Base-by-base conservation (phyloP, 2,888 invertebrate genomes). In the Eudasyphora cyanicolor region DNA sequence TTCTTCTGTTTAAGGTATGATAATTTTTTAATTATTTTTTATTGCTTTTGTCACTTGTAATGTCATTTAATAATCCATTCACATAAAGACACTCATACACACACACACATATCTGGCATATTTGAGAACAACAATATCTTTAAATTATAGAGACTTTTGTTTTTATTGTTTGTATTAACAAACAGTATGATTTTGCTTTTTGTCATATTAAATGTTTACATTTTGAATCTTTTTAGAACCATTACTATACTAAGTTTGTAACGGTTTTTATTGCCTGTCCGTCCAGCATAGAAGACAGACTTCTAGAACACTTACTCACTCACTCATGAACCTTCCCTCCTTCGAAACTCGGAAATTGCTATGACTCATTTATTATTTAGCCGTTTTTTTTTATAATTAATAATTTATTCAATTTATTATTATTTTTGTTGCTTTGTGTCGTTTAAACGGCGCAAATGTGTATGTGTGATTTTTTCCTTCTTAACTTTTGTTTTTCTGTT, bases 1-100 rank as follows among this genome's bases (percentile, higher is more conserved):
- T 78, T 71, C 51, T 74, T 79, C 69, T 79, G 51, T 67, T 79
- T 82, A 79, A 79, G 60, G 76, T 69, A 82, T 82, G 78, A 82
- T 79, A 82, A 82, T 82, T 79, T 81, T 81, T 79, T 82, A 84
- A 81, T 84, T 84, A 84, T 79, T 79, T 81, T 71, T 84, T 82
- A 82, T 84, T 79, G 75, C 76, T 45, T 84, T 84, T 84, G 71
- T 82, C 78, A 82, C 79, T 82, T 76, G 79, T 79, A 79, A 76
- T 79, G 78, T 42, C 76, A 79, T 84, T 84, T 73, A 76, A 76
- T 62, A 67, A 51, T 73, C 24, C 73, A 57, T 73, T 60, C 57
- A 60, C 19, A 60, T 24, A 24, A 19, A 64, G 19, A 62, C 62
- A 64, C 27, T 14, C 14, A 57, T 14, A 42, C n/a, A 62, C 14